Conservation (phyloP, 2,888 invertebrate species). For the Calameuta idolon region DNA sequence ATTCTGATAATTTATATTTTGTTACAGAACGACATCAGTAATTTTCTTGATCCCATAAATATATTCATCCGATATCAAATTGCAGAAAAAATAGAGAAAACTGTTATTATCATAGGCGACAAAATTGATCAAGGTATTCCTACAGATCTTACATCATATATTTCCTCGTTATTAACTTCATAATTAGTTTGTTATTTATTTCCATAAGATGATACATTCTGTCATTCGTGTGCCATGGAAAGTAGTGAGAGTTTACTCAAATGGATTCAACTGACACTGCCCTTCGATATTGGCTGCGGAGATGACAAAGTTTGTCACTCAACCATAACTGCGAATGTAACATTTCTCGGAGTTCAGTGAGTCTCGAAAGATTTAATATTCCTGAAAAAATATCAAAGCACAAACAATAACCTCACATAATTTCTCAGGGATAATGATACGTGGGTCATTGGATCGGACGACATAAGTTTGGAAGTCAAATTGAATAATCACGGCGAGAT, state of each 20-base stretch:
- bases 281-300: slow-evolving; percentile 53
- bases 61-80: slow-evolving; percentile 35
- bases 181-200: background rate
- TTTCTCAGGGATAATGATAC: slow-evolving; percentile 33
- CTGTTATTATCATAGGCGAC: background rate
- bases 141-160: background rate
- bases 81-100: slow-evolving; percentile 15
- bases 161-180: background rate
- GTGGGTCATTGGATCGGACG: slow-evolving; percentile 54
- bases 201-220: slow-evolving; percentile 19
- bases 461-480: slow-evolving; percentile 40
- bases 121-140: background rate
- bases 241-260: slow-evolving; percentile 29
- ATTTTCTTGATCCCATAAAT: slow-evolving; percentile 46
- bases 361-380: slow-evolving; percentile 5
- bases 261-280: slow-evolving; percentile 30
- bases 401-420: background rate
- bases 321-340: slow-evolving; percentile 29
- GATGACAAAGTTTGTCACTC: slow-evolving; percentile 47
- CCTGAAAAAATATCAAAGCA: background rate
- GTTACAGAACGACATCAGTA: slow-evolving; percentile 35
- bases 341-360: slow-evolving; percentile 29
- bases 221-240: slow-evolving; percentile 42
- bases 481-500: slow-evolving; percentile 51
- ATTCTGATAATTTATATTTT: slow-evolving; percentile 1